These are phyloP conservation scores for Eulacestoma nigropectus DNA, from an alignment of 2,113 vertebrate species.

Conservation along the genomic window DNA sequence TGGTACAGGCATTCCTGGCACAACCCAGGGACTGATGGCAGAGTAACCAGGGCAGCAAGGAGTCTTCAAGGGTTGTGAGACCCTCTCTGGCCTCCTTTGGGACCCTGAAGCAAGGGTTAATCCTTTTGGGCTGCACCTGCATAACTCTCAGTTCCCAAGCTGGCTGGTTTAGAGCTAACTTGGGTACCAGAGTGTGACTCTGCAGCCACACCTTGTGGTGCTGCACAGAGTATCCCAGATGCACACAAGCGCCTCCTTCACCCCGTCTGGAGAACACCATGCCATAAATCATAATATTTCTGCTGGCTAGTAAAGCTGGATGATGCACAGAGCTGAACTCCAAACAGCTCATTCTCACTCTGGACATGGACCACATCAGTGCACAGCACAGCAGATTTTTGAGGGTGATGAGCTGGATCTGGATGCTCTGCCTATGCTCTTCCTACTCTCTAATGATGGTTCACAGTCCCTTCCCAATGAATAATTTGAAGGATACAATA, in stretches of 20 bases:
- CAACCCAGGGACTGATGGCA: not conserved
- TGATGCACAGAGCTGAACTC: not conserved
- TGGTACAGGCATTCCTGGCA: not conserved
- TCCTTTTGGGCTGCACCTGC: not conserved
- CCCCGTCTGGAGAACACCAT: not conserved
- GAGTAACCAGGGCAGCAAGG: not conserved
- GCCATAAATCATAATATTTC: not conserved
- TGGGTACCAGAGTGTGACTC: not conserved
- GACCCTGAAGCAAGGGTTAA: not conserved
- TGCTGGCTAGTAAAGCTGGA: not conserved
- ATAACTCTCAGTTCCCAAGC: not conserved
- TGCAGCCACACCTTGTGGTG: not conserved
- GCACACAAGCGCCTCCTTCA: not conserved
- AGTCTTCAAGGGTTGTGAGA: not conserved
- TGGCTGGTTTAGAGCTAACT: not conserved
- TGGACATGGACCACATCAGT: fast-evolving
- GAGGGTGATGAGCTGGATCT: not conserved
- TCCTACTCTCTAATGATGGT: not conserved
- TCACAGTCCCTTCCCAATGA: not conserved
- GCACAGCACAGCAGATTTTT: not conserved
- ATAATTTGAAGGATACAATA: not conserved
- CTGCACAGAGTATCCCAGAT: not conserved
- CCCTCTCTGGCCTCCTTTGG: not conserved
- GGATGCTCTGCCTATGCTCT: not conserved
- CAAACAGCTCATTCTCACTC: not conserved